Percentiles rank a stretch among this genome's conserved stretches.
Conservation (phyloP, 2,113 vertebrate genomes). For the Oophaga pumilio region DNA sequence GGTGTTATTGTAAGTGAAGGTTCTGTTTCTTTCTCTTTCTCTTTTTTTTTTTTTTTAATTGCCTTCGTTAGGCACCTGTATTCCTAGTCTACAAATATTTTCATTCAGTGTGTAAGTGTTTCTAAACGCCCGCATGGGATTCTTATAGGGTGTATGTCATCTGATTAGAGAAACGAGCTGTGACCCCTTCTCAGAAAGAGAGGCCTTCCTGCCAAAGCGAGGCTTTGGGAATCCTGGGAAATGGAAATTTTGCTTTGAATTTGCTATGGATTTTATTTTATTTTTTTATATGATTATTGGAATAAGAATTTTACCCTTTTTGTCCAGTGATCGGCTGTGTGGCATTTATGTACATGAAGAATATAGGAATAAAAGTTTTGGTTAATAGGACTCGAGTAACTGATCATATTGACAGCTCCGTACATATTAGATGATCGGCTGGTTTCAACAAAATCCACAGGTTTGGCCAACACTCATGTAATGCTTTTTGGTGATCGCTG, state of each 20-base stretch:
- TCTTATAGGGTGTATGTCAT: constrained; percentile 51
- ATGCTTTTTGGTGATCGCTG: too few species aligned
- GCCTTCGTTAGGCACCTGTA: constrained; percentile 52
- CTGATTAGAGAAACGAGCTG: constrained; percentile 50
- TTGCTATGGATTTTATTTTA: background rate
- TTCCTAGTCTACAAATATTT: constrained; percentile 54
- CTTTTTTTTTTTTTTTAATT: constrained; percentile 37
- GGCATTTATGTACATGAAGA: background rate
- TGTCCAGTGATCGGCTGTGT: background rate
- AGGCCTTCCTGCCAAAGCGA: background rate
- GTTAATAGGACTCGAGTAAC: background rate
- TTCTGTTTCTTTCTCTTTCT: constrained; percentile 1
- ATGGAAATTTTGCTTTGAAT: background rate
- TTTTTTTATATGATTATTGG: background rate
- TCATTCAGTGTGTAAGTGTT: constrained; percentile 52
- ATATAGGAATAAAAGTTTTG: background rate
- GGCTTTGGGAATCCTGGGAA: background rate
- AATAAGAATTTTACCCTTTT: background rate
- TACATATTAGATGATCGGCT: too few species aligned
- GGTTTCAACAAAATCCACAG: too few species aligned
- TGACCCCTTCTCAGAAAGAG: constrained; percentile 34
- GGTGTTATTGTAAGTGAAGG: constrained; percentile 51
- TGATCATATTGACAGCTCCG: too few species aligned
- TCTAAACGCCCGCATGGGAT: constrained; percentile 29
- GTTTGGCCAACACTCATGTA: too few species aligned